Percentiles rank a stretch among this genome's conserved stretches.
Evolutionary conservation across 2,113 vertebrate genomes (phyloP).

Genomic region (Aplodontia rufa): DNA sequence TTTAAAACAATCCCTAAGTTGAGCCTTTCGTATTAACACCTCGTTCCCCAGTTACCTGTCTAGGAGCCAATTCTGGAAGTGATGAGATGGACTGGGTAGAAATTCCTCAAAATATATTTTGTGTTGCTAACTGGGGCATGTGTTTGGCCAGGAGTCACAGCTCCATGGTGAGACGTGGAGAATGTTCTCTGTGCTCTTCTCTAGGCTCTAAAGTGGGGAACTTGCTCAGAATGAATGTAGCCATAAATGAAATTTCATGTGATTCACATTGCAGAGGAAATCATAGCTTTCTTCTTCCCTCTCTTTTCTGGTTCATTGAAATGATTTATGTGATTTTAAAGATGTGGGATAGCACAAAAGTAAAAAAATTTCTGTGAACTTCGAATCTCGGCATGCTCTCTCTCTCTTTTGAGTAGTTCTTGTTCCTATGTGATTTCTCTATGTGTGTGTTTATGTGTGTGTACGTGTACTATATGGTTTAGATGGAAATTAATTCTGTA

Average conservation of each 20-base stretch:
- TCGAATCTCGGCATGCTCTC: background rate
- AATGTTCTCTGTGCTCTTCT: background rate
- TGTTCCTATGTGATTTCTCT: background rate
- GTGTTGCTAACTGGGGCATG: background rate
- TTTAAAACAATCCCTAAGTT: background rate
- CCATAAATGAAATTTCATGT: background rate
- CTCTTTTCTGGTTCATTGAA: background rate
- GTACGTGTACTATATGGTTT: background rate
- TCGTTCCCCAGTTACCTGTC: background rate
- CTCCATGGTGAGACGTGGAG: background rate
- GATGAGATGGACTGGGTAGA: background rate
- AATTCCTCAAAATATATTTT: background rate
- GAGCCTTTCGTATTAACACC: background rate
- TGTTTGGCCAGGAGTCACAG: background rate
- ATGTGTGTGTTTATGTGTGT: background rate
- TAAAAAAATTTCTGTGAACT: background rate
- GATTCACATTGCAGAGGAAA: background rate
- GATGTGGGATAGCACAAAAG: background rate
- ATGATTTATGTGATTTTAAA: conserved; percentile 54
- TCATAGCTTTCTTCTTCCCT: background rate
- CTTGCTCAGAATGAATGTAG: background rate
- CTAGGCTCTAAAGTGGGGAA: background rate
- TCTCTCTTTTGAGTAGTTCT: conserved; percentile 6
- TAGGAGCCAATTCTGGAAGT: background rate
- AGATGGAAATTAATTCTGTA: conserved; percentile 31